These are phyloP conservation scores for Lucilia sericata DNA, from an alignment of 1,140 invertebrate species.

Conservation along the genomic window DNA sequence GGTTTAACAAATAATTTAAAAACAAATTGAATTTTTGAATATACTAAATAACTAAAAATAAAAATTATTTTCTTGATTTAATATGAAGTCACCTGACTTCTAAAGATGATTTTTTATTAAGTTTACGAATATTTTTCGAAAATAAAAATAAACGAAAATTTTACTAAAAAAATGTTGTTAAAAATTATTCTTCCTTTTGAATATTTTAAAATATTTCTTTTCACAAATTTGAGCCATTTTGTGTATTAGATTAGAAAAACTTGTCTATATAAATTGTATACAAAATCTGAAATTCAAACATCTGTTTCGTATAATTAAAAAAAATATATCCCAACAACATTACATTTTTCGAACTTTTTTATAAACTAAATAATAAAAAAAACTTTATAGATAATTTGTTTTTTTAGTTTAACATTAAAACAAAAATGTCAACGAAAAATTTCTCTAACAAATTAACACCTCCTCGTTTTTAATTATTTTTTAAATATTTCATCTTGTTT, in stretches of 20 bases:
- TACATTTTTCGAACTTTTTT: background rate
- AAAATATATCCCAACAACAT: background rate
- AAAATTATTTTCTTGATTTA: no score
- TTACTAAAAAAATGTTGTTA: no score
- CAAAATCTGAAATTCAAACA: background rate
- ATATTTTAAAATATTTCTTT: no score
- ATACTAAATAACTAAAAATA: background rate
- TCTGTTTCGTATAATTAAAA: background rate
- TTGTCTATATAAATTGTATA: background rate
- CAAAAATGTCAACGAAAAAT: background rate
- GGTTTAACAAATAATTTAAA: background rate
- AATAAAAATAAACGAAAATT: no score
- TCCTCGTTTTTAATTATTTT: background rate
- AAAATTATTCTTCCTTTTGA: no score
- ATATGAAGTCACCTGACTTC: background rate
- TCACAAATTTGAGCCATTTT: no score
- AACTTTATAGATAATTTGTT: background rate
- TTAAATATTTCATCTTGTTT: background rate
- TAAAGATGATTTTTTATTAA: no score
- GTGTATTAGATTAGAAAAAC: no score
- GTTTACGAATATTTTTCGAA: no score
- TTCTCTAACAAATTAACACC: slow-evolving; percentile 10
- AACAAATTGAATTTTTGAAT: background rate
- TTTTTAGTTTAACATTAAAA: background rate
- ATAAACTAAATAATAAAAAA: background rate